Evolutionary conservation across 2,797 vertebrate species (phyloP), one percentile per base, ranked within the genome.

Genomic region (Ptychobarbus kaznakovi): DNA sequence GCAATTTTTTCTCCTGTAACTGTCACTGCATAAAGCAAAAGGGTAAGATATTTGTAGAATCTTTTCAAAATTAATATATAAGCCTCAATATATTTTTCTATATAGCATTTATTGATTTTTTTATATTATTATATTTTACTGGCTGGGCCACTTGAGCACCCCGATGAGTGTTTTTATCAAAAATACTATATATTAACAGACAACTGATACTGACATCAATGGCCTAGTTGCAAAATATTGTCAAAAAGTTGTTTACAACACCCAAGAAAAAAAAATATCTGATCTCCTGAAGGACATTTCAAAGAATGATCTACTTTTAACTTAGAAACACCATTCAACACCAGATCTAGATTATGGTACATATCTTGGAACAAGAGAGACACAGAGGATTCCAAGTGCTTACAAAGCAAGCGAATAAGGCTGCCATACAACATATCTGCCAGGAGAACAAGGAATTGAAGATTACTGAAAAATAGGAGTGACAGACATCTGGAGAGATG

Each of bases 351-450:
- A 84, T 84, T 53, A 70, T 35, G 38, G 63, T 58, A 46, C 74
- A 78, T 49, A 42, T 68, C 46, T 68, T 68, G 61, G 61, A 78
- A 70, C 35, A 51, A 80, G 18, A 13, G 49, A 18, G 7, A 18
- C 7, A 35, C 32, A 18, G 16, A 58, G 58, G 5, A 25, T 75
- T 75, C 81, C 70, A 83, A 83, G 44, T 78, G 49, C 38, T 78
- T n/a, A 84, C 65, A 84, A 84, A 70, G 73, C 73, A 76, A 51
- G 32, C 13, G 22, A 10, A 83, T 56, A n/a, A 40, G 22, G 32
- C 82, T 68, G 73, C 22, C 73, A 76, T 68, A 75, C 15, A 68
- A n/a, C 42, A n/a, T 83, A 42, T 68, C 82, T 83, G 72, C 73
- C 73, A 77, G 46, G 61, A 78, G 38, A 69, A 69, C 42, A 63